These are phyloP conservation scores for Stegostoma tigrinum DNA, from an alignment of 2,113 vertebrate genomes.

Conservation along the genomic window DNA sequence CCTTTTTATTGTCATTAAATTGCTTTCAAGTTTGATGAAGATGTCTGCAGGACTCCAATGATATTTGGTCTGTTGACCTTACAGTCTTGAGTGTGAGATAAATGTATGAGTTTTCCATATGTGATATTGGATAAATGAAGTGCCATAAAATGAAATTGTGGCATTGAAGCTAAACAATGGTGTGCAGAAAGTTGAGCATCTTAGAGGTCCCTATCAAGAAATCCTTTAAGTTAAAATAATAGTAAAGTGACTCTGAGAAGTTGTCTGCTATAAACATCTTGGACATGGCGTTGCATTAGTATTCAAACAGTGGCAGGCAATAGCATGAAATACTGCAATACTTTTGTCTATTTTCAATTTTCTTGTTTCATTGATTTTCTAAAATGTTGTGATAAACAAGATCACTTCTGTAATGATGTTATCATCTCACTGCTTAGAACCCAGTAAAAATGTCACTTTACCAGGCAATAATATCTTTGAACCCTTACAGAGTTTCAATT, in stretches of 20 bases:
- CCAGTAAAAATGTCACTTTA: slow-evolving; percentile 22
- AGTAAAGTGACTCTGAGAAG: background rate
- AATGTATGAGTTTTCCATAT: background rate
- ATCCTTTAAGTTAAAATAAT: background rate
- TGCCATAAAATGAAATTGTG: background rate
- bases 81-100: background rate
- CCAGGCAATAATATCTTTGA: background rate
- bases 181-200: background rate
- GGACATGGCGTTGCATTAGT: background rate
- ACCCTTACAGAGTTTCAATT: background rate
- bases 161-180: background rate
- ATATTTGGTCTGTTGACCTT: background rate
- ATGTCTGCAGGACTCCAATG: background rate
- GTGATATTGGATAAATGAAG: background rate
- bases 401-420: background rate
- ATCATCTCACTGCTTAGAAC: background rate
- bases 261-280: background rate
- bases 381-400: slow-evolving; percentile 21
- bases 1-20: slow-evolving; percentile 16
- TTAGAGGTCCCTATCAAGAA: background rate
- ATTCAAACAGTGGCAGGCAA: background rate
- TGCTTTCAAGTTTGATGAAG: slow-evolving; percentile 12
- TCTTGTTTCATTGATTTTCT: slow-evolving; percentile 26
- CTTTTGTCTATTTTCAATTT: background rate
- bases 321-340: background rate